These are phyloP conservation scores for Drosophila quinaria DNA, from an alignment of 2,888 invertebrate genomes.

Conservation along the genomic window DNA sequence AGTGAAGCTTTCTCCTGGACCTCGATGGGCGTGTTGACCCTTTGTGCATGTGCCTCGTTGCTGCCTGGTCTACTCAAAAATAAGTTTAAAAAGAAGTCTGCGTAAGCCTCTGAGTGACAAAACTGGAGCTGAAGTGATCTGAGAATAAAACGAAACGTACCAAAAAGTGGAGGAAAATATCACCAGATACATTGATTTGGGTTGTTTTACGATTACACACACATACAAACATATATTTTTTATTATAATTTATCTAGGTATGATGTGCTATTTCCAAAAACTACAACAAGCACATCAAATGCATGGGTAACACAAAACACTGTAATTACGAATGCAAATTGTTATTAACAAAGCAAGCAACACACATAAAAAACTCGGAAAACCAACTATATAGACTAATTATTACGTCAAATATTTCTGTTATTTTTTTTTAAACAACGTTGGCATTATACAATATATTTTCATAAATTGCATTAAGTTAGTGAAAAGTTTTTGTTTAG, in stretches of 20 bases:
- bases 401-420: conserved; percentile 11
- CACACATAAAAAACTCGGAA: conserved; percentile 27
- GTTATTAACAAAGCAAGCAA: conserved; percentile 20
- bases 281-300: conserved; percentile 3
- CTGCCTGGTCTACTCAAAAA: conserved; percentile 95
- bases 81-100: conserved; percentile 88
- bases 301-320: not conserved
- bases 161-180: conserved; percentile 35
- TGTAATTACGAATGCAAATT: conserved; percentile 13
- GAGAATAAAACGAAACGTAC: conserved; percentile 29
- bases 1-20: conserved; percentile 95
- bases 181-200: conserved; percentile 14
- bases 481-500: conserved; percentile 68
- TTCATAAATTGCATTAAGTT: conserved; percentile 65
- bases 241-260: conserved; percentile 30
- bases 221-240: conserved; percentile 21
- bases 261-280: conserved; percentile 48
- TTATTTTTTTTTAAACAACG: conserved; percentile 31
- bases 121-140: not conserved
- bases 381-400: conserved; percentile 31
- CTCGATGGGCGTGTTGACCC: conserved; percentile 91
- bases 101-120: conserved; percentile 41
- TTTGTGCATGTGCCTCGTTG: conserved; percentile 93
- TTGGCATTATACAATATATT: conserved; percentile 70
- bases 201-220: conserved; percentile 22